phyloP scores from a whole-genome alignment of 2,113 vertebrate genomes.

The Zapornia atra region DNA sequence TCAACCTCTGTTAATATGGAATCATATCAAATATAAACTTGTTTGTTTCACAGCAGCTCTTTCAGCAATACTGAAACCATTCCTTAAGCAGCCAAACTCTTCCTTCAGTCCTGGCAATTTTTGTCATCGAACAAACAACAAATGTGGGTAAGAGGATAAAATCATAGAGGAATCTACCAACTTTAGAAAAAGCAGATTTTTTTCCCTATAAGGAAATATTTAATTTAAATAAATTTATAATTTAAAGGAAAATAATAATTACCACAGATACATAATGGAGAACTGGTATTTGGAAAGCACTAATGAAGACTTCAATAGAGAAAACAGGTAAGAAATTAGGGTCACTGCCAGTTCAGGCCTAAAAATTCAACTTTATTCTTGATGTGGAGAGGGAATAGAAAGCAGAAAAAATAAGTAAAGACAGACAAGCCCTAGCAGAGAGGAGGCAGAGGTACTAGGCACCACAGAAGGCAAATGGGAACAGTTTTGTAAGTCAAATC shows the following conservation, averaged over 20 bases:
- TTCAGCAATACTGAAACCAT: neutral
- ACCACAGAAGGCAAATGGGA: neutral
- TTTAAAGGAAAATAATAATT: neutral
- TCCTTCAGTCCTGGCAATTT: neutral
- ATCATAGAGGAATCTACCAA: neutral
- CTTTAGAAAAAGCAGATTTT: neutral
- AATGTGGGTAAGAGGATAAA: neutral
- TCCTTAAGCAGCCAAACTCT: neutral
- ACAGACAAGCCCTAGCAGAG: neutral
- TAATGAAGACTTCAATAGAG: neutral
- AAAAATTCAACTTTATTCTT: neutral
- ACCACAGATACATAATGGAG: neutral
- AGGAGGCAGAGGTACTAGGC: neutral
- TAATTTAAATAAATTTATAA: neutral
- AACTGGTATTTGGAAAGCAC: neutral
- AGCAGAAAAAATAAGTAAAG: neutral
- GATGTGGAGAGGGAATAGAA: neutral
- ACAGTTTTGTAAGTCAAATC: neutral
- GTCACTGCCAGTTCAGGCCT: neutral
- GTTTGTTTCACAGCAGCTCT: neutral
- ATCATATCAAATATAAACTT: constrained; percentile 4
- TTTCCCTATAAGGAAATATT: neutral
- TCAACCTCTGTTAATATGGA: constrained; percentile 21
- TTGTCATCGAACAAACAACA: neutral
- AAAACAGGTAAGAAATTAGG: neutral